phyloP scores from a whole-genome alignment of 2,888 invertebrate genomes.

The Idaea dimidiata region DNA sequence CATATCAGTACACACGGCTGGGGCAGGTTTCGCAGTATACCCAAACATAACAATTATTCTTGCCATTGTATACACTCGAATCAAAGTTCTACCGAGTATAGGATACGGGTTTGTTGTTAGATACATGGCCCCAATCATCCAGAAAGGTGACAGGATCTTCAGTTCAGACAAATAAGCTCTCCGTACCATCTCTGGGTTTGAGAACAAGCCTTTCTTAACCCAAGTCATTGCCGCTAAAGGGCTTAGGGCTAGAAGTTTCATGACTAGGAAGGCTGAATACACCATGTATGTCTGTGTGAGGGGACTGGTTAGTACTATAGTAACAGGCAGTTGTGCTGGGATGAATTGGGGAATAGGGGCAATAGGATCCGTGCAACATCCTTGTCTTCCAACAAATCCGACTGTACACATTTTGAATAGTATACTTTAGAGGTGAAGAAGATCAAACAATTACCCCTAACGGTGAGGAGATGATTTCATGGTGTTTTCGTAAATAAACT shows the following conservation, averaged over 20 bases:
- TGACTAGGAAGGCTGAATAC: constrained; percentile 49
- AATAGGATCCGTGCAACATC: too few relatives aligned
- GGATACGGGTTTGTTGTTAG: constrained; percentile 41
- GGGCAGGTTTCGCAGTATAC: constrained; percentile 41
- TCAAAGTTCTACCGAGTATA: constrained; percentile 37
- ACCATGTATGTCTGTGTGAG: constrained; percentile 50
- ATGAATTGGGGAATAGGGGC: too few relatives aligned
- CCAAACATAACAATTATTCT: constrained; percentile 44
- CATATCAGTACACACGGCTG: constrained; percentile 43
- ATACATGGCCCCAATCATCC: constrained; percentile 53
- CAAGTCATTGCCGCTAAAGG: constrained; percentile 53
- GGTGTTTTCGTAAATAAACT: too few relatives aligned
- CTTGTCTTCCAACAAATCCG: too few relatives aligned
- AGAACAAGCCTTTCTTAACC: constrained; percentile 47
- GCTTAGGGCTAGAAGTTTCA: constrained; percentile 48
- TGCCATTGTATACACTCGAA: constrained; percentile 41
- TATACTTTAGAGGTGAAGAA: too few relatives aligned
- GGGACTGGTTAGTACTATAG: constrained; percentile 43
- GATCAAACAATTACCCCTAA: too few relatives aligned
- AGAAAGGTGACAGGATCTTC: constrained; percentile 55
- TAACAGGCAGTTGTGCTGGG: constrained; percentile 29
- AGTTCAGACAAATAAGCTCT: constrained; percentile 55
- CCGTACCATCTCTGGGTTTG: constrained; percentile 41
- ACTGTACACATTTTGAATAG: too few relatives aligned
- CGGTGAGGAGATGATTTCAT: too few relatives aligned